Base-by-base conservation (phyloP, 1,140 invertebrate genomes). In the Drosophila virilis region DNA sequence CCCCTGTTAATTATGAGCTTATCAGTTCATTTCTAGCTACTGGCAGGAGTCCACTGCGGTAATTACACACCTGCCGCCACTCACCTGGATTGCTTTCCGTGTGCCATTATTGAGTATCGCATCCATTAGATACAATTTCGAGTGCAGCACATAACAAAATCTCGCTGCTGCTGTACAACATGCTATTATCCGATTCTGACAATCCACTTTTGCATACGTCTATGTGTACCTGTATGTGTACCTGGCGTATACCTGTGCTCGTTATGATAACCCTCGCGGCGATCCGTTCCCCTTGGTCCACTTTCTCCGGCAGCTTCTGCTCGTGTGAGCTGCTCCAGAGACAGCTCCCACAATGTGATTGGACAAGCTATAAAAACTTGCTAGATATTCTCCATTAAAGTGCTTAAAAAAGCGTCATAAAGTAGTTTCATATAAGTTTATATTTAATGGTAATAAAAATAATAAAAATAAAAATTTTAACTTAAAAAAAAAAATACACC, bases 1-100 rank as follows among this genome's bases (percentile, higher is more conserved):
- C 28, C 60, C 51, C 64, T 69, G 84, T 86, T 86, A 88, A 86
- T 83, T 86, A 88, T 57, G 69, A 79, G 83, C 83, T 86, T 86
- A 86, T 86, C 83, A 86, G 84, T 86, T 89, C 83, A 88, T 88
- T 86, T 54, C 75, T 54, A 54, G 65, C 74, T 78, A 54, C 55
- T 76, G 58, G 35, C 33, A 54, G 13, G 17, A 22, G 51, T 46
- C 40, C 54, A 51, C 6, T 48, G 17, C 33, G 37, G 51, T 55
- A 74, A 74, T 69, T 74, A 45, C 65, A 59, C 45, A n/a, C 40
- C 40, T 6, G 17, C n/a, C 3, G 37, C 33, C 52, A 52, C 55
- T 66, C 68, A 45, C 57, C 64, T 79, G 50, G 42, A 42, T 12
- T 60, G 65, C 46, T 58, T 73, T 72, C 75, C 78, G 46, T 43